Evolutionary conservation across 1,140 invertebrate genomes (phyloP), one percentile per base, ranked within the genome.

Genomic region (Sogatella furcifera): DNA sequence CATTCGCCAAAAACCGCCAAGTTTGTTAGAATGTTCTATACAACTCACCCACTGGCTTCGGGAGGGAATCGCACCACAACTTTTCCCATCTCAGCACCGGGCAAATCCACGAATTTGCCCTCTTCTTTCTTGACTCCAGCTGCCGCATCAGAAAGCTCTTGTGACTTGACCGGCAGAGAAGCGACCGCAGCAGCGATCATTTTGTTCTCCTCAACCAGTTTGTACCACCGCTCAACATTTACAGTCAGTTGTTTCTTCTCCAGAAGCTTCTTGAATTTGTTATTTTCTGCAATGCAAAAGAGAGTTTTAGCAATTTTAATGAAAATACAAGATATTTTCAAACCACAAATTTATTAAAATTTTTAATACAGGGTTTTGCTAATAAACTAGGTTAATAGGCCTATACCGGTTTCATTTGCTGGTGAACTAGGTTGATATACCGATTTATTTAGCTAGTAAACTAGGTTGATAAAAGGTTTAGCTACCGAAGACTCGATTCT

Each of bases 21-120:
- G n/a, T n/a, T n/a, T n/a, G n/a, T n/a, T n/a, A n/a, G n/a, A n/a
- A n/a, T n/a, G n/a, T n/a, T n/a, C n/a, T n/a, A n/a, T n/a, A n/a
- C n/a, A n/a, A 68, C 73, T 71, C 78, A 92, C 77, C 94, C 95
- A 68, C 92, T 96, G 28, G 97, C 97, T 79, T 99, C 97, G 55
- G 97, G 97, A 44, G 97, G 97, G 74, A 99, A 99, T 67, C 97
- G 78, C 0, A 99, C 73, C 53, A 88, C 83, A 49, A 90, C 94
- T 77, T 98, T 92, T 44, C 95, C 96, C 81, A 90, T 89, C 75
- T 97, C 90, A 54, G 95, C 96, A 54, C 91, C 92, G 8, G 94
- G 94, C 41, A 99, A 77, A 41, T 99, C 95, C 59, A 98, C 83
- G 77, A 97, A 99, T 77, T 98, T 98, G 24, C 95, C 96, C 71